These are phyloP conservation scores for Montifringilla adamsi DNA, from an alignment of 2,113 vertebrate species.

Conservation along the genomic window DNA sequence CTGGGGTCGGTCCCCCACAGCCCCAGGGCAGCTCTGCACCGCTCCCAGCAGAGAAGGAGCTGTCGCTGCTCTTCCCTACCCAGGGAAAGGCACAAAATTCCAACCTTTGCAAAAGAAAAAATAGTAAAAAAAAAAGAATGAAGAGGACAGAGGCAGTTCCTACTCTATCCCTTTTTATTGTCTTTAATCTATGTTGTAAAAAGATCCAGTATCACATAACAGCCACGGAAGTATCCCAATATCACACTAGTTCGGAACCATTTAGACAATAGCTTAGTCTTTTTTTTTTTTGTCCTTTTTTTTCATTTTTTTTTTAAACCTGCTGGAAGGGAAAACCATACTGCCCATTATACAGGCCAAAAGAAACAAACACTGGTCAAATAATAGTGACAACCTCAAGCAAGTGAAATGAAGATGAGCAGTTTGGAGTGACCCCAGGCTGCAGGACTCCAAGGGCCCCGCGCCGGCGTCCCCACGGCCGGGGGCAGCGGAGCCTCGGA, in stretches of 20 bases:
- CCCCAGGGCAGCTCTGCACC: not conserved
- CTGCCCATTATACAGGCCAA: conserved; percentile 4
- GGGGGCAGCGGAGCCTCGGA: not conserved
- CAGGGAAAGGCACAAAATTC: not conserved
- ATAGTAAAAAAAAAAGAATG: not conserved
- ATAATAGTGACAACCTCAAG: conserved; percentile 42
- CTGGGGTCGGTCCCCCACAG: not conserved
- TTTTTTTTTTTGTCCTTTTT: not conserved
- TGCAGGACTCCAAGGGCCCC: not conserved
- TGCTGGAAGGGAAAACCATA: conserved; percentile 16
- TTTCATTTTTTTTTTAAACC: not conserved
- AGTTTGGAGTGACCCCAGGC: not conserved
- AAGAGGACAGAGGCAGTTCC: not conserved
- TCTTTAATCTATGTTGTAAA: conserved; percentile 63
- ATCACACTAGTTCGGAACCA: conserved; percentile 47
- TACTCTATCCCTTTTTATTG: conserved; percentile 69
- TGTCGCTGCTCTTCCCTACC: not conserved
- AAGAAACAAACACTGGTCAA: conserved; percentile 30
- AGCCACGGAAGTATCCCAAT: conserved; percentile 53
- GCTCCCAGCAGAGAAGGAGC: not conserved
- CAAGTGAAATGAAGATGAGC: conserved; percentile 43
- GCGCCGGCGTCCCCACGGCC: not conserved
- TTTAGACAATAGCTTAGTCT: conserved; percentile 25
- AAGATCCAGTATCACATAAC: conserved; percentile 61
- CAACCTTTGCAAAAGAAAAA: not conserved